Base-by-base conservation (phyloP, 2,113 vertebrate species). In the Leptodactylus fuscus region DNA sequence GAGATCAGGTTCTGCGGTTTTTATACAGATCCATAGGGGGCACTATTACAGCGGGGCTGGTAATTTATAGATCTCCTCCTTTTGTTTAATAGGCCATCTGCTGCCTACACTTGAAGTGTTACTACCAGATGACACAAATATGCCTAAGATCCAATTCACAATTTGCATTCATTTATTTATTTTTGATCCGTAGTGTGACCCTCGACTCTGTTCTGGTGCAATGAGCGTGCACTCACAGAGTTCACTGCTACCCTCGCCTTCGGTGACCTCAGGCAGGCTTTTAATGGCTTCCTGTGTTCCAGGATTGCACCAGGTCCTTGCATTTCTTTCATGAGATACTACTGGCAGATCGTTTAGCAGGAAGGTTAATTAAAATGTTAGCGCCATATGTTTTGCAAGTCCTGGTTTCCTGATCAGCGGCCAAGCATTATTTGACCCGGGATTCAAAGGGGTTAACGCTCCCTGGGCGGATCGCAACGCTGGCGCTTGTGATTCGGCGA, bases 401-500 rank as follows among this genome's bases (percentile, higher is more conserved):
- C 27, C 73, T 49, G 12, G 13, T 75, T 75, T 32, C 38, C 53
- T 38, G 53, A 13, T 44, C 22, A 8, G 22, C 15, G 8, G 12
- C 77, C 36, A 60, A 41, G 34, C 77, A 18, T 8, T 36, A 44
- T 80, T 29, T 60, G 53, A 44, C 77, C 58, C n/a, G 20, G 38
- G 53, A 22, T 24, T 80, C 34, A 16, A 62, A 60, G n/a, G 67
- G 34, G 69, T 83, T 73, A 83, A 83, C 69, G 13, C 4, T 34
- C 49, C 5, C 34, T 38, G 27, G 46, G 13, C 15, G 69, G 16
- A 11, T 41, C 6, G 51, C 41, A 80, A 41, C 7, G 77, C 77
- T 80, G 77, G 53, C n/a, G 77, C 51, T 22, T 79, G 32, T 58
- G 76, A 80, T 80, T 62, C 7, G 48, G 22, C 12, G 67, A 83